Evolutionary conservation across 2,113 vertebrate genomes (phyloP).

Genomic region (Notiomystis cincta): DNA sequence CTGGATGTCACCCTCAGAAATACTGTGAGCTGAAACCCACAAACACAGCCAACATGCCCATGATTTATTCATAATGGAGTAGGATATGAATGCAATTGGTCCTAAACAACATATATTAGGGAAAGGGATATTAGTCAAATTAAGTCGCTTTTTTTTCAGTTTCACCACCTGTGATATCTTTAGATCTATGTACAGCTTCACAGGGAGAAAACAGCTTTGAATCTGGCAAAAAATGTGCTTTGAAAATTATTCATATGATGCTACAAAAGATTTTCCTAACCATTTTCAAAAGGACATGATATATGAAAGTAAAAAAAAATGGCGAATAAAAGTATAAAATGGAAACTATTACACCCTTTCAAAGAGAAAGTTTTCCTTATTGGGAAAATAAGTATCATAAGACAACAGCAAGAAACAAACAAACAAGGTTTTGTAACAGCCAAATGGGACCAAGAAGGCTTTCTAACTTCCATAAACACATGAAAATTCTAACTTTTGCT

Average conservation of each 20-base stretch:
- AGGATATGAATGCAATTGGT: background rate
- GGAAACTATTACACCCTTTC: background rate
- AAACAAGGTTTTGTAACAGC: background rate
- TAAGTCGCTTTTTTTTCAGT: background rate
- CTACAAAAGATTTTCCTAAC: background rate
- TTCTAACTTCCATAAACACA: background rate
- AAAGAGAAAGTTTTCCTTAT: background rate
- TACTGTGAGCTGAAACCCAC: background rate
- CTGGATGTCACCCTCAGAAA: background rate
- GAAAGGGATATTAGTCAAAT: background rate
- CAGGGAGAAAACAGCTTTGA: background rate
- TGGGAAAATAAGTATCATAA: background rate
- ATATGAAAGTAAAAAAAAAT: background rate
- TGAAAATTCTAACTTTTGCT: background rate
- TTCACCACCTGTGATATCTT: constrained; percentile 3
- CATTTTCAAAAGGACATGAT: background rate
- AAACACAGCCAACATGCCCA: background rate
- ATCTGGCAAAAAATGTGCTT: background rate
- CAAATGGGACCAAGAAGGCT: background rate
- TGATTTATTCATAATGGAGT: background rate
- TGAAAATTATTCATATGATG: background rate
- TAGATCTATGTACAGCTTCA: background rate
- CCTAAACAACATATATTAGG: background rate
- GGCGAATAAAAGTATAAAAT: background rate
- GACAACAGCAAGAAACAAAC: background rate